Conservation (phyloP, 1,140 invertebrate genomes). For the Heliconius hewitsoni region DNA sequence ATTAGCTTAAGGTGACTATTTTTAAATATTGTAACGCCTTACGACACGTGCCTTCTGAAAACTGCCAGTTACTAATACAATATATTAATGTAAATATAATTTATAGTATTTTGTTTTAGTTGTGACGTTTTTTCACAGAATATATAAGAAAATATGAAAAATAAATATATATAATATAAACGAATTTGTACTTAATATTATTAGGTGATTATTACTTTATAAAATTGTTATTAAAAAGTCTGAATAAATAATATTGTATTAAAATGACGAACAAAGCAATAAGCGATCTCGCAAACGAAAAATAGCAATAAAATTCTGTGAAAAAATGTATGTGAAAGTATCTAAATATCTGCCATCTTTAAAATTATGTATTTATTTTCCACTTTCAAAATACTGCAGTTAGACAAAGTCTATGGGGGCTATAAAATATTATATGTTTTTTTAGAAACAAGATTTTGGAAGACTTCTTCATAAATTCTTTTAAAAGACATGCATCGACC, state of each 20-base stretch:
- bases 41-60: slow-evolving; percentile 48
- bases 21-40: slow-evolving; percentile 32
- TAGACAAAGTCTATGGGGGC: too few species aligned
- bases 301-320: slow-evolving; percentile 32
- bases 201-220: slow-evolving; percentile 15
- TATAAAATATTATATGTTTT: too few species aligned
- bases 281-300: neutral
- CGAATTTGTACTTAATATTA: slow-evolving; percentile 37
- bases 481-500: too few species aligned
- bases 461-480: too few species aligned
- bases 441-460: too few species aligned
- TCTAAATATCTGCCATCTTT: slow-evolving; percentile 54
- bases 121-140: slow-evolving; percentile 59
- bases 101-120: slow-evolving; percentile 39
- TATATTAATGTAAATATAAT: slow-evolving; percentile 65
- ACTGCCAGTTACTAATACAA: slow-evolving; percentile 71
- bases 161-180: neutral
- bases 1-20: neutral
- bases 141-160: slow-evolving; percentile 7
- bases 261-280: neutral
- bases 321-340: slow-evolving; percentile 47
- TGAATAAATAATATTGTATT: slow-evolving; percentile 1
- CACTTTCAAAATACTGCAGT: too few species aligned
- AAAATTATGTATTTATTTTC: slow-evolving; percentile 15
- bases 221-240: neutral